Base-by-base conservation (phyloP, 2,888 invertebrate species). In the Anoplius nigerrimus region DNA sequence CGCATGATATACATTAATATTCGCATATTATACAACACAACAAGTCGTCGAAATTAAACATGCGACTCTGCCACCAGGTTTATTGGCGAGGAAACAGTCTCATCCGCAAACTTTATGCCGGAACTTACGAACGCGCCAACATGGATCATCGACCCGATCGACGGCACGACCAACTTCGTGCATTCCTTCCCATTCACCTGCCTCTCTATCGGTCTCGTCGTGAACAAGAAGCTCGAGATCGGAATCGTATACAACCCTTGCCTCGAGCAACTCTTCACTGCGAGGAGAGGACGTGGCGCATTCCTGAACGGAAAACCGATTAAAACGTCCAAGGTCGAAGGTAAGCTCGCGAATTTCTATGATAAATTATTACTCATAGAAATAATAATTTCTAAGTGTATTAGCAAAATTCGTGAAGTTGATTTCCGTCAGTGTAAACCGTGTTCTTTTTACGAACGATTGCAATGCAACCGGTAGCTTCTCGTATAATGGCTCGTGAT, bases 141-240 rank as follows among this genome's bases (percentile, higher is more conserved):
- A 0, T 95, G 95, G 95, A 94, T 95, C 72, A 94, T 95, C 64
- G 95, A 96, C 89, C 96, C 96, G 11, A 94, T 97, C 62, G 96
- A 97, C 89, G 97, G 96, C 24, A 97, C 96, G 0, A 94, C 94
- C 56, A 97, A 97, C 89, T 97, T 96, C 87, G 93, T 96, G 4
- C 91, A 92, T 78, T 90, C 92, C 59, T 92, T 94, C 82, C 94
- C 94, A 0, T 91, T 93, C 68, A 91, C 92, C 2, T 92, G 93
- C 74, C 92, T 95, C 71, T 95, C 95, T 0, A 92, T 95, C 68
- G 95, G 92, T 27, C 86, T 93, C 27, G 81, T 89, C 0, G 89
- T 92, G 4, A 90, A 92, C 20, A 92, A 92, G 78, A 87, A 91
- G 82, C 89, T 92, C 55, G 91, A 91, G 22, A 87, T 95, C 76